phyloP scores from a whole-genome alignment of 2,888 invertebrate genomes.

The Nebria brevicollis region DNA sequence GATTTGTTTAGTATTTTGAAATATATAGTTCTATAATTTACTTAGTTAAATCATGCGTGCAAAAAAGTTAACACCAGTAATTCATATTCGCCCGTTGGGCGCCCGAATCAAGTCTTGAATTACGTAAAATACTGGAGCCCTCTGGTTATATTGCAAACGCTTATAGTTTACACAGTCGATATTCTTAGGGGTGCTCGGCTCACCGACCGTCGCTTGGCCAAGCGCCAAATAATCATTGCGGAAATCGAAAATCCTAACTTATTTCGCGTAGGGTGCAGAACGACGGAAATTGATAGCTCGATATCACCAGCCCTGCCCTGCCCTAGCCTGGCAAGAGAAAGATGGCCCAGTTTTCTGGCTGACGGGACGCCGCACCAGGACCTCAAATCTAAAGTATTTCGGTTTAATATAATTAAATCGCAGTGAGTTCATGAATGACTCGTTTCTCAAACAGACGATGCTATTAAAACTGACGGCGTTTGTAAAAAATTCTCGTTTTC shows the following conservation, averaged over 20 bases:
- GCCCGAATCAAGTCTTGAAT: neutral
- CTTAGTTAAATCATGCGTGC: no score
- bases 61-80: no score
- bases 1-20: no score
- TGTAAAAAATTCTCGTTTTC: neutral
- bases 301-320: constrained; percentile 26
- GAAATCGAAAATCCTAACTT: constrained; percentile 60
- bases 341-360: constrained; percentile 45
- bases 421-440: constrained; percentile 28
- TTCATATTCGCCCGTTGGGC: no score
- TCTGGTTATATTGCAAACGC: constrained; percentile 23
- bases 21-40: no score
- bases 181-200: constrained; percentile 22
- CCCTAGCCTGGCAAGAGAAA: constrained; percentile 5
- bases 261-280: constrained; percentile 55
- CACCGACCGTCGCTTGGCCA: constrained; percentile 52
- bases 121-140: constrained; percentile 3
- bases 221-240: constrained; percentile 59
- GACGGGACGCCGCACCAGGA: constrained; percentile 20
- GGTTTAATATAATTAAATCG: constrained; percentile 43
- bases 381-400: neutral
- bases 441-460: constrained; percentile 33
- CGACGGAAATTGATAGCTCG: constrained; percentile 55
- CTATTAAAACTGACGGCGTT: constrained; percentile 32
- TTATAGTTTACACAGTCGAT: constrained; percentile 64